phyloP scores from a whole-genome alignment of 35 echinoderm and acorn worm genomes.

The Ophiothrix spiculata region DNA sequence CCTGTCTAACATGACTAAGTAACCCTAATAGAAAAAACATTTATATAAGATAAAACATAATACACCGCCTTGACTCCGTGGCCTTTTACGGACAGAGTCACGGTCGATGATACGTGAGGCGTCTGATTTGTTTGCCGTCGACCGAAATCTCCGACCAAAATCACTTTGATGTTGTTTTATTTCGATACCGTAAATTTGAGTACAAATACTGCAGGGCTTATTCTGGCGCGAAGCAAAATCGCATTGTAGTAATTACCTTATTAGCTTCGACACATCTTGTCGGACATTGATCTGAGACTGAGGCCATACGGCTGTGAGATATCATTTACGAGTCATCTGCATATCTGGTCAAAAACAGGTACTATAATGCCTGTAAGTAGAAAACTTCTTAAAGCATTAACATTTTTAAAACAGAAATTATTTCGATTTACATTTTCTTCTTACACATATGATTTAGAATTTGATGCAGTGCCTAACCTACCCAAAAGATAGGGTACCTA shows the following conservation, averaged over 20 bases:
- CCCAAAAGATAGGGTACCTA: too few species aligned
- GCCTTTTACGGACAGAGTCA: not conserved
- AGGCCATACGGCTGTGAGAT: not conserved
- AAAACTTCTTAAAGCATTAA: too few species aligned
- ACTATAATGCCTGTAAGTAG: too few species aligned
- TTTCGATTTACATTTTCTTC: too few species aligned
- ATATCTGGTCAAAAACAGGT: too few species aligned
- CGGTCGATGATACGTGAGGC: not conserved
- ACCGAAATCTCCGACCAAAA: not conserved
- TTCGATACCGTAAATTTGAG: not conserved
- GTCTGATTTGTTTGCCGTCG: not conserved
- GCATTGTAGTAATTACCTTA: not conserved
- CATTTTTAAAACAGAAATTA: too few species aligned
- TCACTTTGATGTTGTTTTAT: slow-evolving; percentile 10
- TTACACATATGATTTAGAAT: too few species aligned
- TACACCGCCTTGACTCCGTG: not conserved
- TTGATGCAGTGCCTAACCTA: too few species aligned
- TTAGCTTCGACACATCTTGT: not conserved
- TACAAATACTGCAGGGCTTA: not conserved
- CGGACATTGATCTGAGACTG: slow-evolving; percentile 7
- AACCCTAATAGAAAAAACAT: slow-evolving; percentile 12
- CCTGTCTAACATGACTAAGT: too few species aligned
- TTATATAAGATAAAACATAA: not conserved
- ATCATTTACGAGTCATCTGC: too few species aligned
- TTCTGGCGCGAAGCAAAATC: not conserved